Base-by-base conservation (phyloP, 2,888 invertebrate genomes). In the Lepidochitona cinerea region DNA sequence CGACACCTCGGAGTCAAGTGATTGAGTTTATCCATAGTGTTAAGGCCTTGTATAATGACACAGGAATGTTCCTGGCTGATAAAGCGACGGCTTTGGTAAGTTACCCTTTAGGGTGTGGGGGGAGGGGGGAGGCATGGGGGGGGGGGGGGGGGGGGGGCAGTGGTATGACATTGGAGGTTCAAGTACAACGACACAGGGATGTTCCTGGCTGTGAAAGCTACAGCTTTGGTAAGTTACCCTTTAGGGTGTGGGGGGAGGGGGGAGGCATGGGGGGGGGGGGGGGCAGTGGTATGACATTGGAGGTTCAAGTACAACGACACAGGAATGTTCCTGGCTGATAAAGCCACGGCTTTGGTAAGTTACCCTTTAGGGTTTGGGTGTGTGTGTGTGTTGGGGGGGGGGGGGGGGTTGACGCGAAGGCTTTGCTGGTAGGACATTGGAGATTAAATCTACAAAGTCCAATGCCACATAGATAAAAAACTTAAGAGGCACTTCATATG, bases 171-270 rank as follows among this genome's bases (percentile, higher is more conserved):
- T n/a, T n/a, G n/a, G n/a, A 92, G 93, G 67, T 93, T 94, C 78
- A 91, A 95, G 7, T 94, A 95, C 80, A 94, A 94, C 86, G 95
- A 95, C 85, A 93, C 95, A n/a, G 94, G 93, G 83, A 92, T 93
- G 76, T 91, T 95, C 78, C 90, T 95, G 37, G 92, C 94, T 68
- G 95, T 95, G 80, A 93, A 94, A 84, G 93, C 93, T 0, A 93
- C 94, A 41, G 93, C 93, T 81, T 89, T 94, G 82, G 93, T 93
- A 85, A 89, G 89, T 83, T 67, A n/a, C n/a, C n/a, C n/a, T n/a
- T n/a, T n/a, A n/a, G n/a, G n/a, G n/a, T n/a, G n/a, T n/a, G n/a
- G n/a, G n/a, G n/a, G n/a, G n/a, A n/a, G n/a, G n/a, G n/a, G n/a
- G n/a, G n/a, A n/a, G n/a, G n/a, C n/a, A n/a, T n/a, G n/a, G n/a